These are phyloP conservation scores for Petrolisthes cinctipes DNA, from an alignment of 2,888 invertebrate species.

Conservation along the genomic window DNA sequence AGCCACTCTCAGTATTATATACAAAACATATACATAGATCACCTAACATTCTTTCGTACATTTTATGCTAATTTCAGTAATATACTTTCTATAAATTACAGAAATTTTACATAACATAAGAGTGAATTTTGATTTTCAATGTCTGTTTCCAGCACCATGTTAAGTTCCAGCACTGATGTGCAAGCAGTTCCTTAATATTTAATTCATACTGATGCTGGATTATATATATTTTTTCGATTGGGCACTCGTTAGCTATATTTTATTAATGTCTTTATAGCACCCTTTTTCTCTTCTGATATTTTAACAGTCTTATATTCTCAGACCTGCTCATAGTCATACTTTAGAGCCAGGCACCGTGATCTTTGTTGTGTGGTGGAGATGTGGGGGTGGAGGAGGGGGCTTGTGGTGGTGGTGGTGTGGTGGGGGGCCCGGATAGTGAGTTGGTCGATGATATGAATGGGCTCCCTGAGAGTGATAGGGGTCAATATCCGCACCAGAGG, in stretches of 20 bases:
- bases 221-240: too few species aligned
- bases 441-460: slow-evolving; percentile 40
- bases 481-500: slow-evolving; percentile 15
- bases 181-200: too few species aligned
- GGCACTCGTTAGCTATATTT: neutral
- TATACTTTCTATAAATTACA: too few species aligned
- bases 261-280: slow-evolving; percentile 7
- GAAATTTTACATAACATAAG: too few species aligned
- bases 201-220: too few species aligned
- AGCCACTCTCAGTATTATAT: too few species aligned
- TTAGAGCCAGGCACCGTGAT: slow-evolving; percentile 54
- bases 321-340: slow-evolving; percentile 31
- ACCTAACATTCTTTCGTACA: neutral
- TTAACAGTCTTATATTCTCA: neutral
- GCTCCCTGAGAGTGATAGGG: slow-evolving; percentile 20
- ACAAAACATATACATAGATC: neutral
- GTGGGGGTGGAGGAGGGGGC: slow-evolving; percentile 49
- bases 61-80: neutral
- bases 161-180: too few species aligned
- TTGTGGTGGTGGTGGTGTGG: slow-evolving; percentile 50
- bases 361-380: slow-evolving; percentile 47
- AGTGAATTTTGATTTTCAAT: too few species aligned
- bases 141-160: too few species aligned
- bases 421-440: slow-evolving; percentile 44
- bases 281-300: neutral